These are phyloP conservation scores for Nemotelus pantherinus DNA, from an alignment of 2,888 invertebrate genomes.

Conservation along the genomic window DNA sequence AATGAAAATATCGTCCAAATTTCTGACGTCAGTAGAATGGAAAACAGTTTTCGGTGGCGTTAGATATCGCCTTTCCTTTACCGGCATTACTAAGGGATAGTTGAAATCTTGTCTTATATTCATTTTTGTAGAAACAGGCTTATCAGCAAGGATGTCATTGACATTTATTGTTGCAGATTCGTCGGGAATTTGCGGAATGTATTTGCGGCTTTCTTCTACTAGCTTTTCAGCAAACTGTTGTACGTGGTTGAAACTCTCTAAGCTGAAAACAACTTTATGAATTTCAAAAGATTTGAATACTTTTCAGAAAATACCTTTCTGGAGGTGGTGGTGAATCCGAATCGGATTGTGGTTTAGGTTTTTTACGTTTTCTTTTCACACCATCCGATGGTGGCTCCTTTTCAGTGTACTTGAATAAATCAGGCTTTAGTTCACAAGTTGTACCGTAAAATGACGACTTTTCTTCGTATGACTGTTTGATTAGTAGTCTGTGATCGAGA, in stretches of 20 bases:
- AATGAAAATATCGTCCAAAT: constrained; percentile 68
- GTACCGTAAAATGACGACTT: not conserved
- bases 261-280: not conserved
- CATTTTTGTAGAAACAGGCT: constrained; percentile 59
- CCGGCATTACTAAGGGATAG: constrained; percentile 65
- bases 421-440: constrained; percentile 3
- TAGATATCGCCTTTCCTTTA: constrained; percentile 64
- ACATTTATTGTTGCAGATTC: not conserved
- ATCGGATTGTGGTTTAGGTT: not conserved
- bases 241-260: not conserved
- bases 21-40: constrained; percentile 73
- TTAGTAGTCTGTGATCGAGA: constrained; percentile 4
- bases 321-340: not conserved
- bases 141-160: not conserved
- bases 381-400: not conserved
- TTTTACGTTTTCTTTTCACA: not conserved
- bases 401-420: constrained; percentile 22
- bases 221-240: not conserved
- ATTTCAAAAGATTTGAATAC: not conserved
- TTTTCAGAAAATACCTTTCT: constrained; percentile 4
- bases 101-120: constrained; percentile 71
- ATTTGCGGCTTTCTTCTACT: not conserved
- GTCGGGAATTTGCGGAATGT: not conserved
- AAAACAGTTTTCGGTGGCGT: constrained; percentile 76
- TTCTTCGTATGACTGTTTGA: not conserved